These are phyloP conservation scores for Eumaeus atala DNA, from an alignment of 1,140 invertebrate genomes.

Conservation along the genomic window DNA sequence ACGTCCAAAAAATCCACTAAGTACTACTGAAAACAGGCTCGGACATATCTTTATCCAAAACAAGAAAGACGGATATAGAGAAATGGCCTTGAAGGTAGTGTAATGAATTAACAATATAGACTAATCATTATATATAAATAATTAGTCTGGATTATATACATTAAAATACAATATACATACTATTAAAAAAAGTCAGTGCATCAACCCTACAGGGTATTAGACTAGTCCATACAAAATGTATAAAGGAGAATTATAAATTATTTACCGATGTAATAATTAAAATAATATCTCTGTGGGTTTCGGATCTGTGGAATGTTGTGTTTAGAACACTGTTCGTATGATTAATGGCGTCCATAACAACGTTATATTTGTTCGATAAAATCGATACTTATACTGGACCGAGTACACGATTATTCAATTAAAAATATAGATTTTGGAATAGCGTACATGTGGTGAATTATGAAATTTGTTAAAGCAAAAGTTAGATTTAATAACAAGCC, in stretches of 20 bases:
- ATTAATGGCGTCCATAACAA: conserved; percentile 15
- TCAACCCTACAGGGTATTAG: conserved; percentile 8
- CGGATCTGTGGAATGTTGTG: conserved; percentile 8
- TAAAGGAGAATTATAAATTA: conserved; percentile 18
- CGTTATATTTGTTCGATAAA: not conserved
- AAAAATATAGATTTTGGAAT: conserved; percentile 5
- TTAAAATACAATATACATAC: no score
- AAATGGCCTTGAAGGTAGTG: no score
- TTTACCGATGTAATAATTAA: conserved; percentile 18
- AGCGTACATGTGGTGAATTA: not conserved
- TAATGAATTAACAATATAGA: no score
- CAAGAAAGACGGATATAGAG: no score
- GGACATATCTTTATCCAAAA: no score
- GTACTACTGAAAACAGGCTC: no score
- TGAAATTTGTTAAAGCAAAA: no score
- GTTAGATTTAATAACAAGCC: no score
- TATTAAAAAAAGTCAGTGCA: not conserved
- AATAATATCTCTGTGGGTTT: conserved; percentile 25
- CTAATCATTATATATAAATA: no score
- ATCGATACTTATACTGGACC: conserved; percentile 1
- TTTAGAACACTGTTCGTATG: conserved; percentile 3
- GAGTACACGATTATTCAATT: conserved; percentile 4
- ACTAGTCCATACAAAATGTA: conserved; percentile 15
- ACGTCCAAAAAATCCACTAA: no score
- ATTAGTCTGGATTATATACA: no score